Conservation (phyloP, 2,888 invertebrate species). For the Nebria brevicollis region DNA sequence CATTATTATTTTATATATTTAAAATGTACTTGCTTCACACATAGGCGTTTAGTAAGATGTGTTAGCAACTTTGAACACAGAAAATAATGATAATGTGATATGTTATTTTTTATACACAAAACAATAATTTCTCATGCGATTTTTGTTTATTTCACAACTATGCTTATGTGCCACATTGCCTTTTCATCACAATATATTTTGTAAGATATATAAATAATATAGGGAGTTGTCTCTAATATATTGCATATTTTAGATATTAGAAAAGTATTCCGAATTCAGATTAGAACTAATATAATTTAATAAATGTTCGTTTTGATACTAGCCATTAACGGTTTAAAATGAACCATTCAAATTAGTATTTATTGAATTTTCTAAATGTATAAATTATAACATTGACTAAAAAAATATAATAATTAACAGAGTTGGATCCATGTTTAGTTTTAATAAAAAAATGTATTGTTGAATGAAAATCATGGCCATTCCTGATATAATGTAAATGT, state of each 20-base stretch:
- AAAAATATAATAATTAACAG: background rate
- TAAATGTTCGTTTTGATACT: background rate
- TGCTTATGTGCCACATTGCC: constrained; percentile 46
- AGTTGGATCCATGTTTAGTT: background rate
- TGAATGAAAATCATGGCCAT: background rate
- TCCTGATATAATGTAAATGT: background rate
- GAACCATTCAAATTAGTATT: background rate
- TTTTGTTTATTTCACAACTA: constrained; percentile 9
- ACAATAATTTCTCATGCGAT: background rate
- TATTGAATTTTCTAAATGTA: background rate
- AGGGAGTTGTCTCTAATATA: constrained; percentile 11
- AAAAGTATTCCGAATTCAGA: background rate
- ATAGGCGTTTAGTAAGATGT: constrained; percentile 18
- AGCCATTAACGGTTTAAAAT: background rate
- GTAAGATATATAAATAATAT: constrained; percentile 27
- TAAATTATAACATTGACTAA: background rate
- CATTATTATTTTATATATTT: constrained; percentile 6
- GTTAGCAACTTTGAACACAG: constrained; percentile 22
- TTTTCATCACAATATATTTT: constrained; percentile 40
- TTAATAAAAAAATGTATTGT: background rate
- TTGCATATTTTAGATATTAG: constrained; percentile 21
- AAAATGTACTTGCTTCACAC: constrained; percentile 39
- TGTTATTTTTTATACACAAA: constrained; percentile 35
- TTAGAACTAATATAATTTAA: background rate
- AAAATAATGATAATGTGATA: constrained; percentile 35